Percentiles rank a stretch among this genome's conserved stretches.
phyloP scores from a whole-genome alignment of 2,797 vertebrate species.

The Anguilla megastoma region DNA sequence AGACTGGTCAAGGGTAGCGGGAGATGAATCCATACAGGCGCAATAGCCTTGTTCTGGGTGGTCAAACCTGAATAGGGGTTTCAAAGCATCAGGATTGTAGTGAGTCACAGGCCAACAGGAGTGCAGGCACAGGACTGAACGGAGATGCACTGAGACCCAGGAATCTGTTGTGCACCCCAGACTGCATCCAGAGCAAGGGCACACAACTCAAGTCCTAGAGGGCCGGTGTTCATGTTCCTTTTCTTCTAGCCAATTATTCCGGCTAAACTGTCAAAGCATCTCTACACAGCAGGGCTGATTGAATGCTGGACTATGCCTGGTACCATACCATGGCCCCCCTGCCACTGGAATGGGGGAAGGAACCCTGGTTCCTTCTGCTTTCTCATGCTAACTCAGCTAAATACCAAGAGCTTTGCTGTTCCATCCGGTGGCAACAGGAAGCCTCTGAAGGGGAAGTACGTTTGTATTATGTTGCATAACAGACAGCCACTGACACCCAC shows the following conservation, averaged over 20 bases:
- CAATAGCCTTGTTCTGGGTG: background rate
- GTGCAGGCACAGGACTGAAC: background rate
- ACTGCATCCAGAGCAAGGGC: background rate
- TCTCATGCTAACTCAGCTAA: background rate
- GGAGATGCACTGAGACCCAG: background rate
- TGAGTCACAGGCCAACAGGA: background rate
- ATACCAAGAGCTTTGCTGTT: background rate
- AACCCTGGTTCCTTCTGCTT: background rate
- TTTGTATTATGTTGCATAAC: background rate
- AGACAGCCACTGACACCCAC: background rate
- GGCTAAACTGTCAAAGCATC: background rate
- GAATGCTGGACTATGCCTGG: background rate
- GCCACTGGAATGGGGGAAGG: background rate
- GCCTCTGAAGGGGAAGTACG: background rate
- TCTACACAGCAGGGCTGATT: background rate
- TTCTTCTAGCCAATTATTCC: background rate
- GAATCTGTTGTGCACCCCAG: background rate
- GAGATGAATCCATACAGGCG: slow-evolving; percentile 24
- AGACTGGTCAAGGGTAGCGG: background rate
- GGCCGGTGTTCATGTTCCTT: background rate
- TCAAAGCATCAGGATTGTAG: background rate
- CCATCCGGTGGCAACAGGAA: background rate
- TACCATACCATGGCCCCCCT: background rate
- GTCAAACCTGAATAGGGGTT: background rate
- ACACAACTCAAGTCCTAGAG: background rate